Evolutionary conservation across 30 jellyfish, hydroid and myxozoan species (phyloP), one percentile per base, ranked within the genome.

Genomic region (Turritopsis dohrnii): DNA sequence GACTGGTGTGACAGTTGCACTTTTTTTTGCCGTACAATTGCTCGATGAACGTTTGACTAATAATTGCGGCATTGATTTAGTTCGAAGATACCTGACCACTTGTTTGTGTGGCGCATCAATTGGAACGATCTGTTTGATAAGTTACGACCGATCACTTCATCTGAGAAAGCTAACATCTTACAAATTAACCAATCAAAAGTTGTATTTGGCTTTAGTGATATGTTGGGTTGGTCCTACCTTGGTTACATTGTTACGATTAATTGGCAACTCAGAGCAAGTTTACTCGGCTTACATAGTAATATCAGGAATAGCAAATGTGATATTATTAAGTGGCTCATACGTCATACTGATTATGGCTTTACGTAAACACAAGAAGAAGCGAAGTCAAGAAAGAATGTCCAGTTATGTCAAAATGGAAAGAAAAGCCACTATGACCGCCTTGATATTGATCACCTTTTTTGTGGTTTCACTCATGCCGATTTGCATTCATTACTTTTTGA

Each of bases 331-430:
- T 0, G 16, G 77, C 19, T 69, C 31, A 8, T 69, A 69, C 30
- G 19, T 69, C 8, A n/a, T 69, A 27, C 28, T 69, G 31, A 69
- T 69, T 9, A 9, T 23, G 16, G 77, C 77, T 23, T 21, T 69
- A 0, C 77, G 19, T 69, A 69, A 69, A 69, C 77, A 69, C 30
- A 27, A 27, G 28, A 69, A 69, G 30, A 23, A n/a, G 30, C 77
- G 30, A 27, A 69, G 31, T 69, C 31, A 69, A n/a, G 30, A 69
- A 69, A 69, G 28, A 69, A 69, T 69, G 77, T n/a, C 22, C 77
- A 69, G 30, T n/a, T n/a, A 69, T 9, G 28, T 8, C 9, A 69
- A 69, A 69, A 27, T 23, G 30, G 30, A 27, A 69, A 23, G 22
- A 21, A 23, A 27, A 69, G 77, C 77, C 30, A 27, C 31, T 8